Percentiles rank a stretch among this genome's conserved stretches.
Conservation (phyloP, 1,140 invertebrate species). For the Pinna nobilis region DNA sequence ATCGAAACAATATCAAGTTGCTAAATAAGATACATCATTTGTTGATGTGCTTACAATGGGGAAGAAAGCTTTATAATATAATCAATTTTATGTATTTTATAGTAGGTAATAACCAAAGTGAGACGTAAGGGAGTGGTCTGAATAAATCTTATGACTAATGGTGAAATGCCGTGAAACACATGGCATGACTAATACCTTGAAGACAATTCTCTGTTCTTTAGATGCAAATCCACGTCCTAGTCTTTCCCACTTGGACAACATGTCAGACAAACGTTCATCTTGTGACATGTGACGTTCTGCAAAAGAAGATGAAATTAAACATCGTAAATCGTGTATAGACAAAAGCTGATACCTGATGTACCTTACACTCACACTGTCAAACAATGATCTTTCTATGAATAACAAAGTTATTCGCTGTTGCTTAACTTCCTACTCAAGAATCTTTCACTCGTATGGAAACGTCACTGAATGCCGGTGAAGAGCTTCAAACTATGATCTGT, state of each 20-base stretch:
- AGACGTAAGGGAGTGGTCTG: no score
- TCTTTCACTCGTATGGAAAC: no score
- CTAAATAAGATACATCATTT: neutral
- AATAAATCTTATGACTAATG: no score
- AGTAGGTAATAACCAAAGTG: no score
- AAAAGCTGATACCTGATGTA: neutral
- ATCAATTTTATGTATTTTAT: no score
- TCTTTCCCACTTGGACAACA: conserved; percentile 96
- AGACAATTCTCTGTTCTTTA: conserved; percentile 74
- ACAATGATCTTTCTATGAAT: no score
- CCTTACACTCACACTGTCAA: neutral
- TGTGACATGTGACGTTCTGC: conserved; percentile 87
- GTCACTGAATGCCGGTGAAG: no score
- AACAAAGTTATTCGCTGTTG: no score
- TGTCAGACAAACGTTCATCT: conserved; percentile 94
- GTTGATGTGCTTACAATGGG: neutral
- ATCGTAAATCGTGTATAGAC: neutral
- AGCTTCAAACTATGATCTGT: no score
- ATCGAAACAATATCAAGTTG: neutral
- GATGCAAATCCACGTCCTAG: conserved; percentile 76
- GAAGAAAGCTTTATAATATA: neutral
- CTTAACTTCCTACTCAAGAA: no score
- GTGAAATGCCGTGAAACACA: no score
- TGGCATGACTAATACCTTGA: conserved; percentile 76
- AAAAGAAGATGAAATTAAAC: conserved; percentile 6